Evolutionary conservation across 2,888 invertebrate species (phyloP).

Genomic region (Gerris lacustris): DNA sequence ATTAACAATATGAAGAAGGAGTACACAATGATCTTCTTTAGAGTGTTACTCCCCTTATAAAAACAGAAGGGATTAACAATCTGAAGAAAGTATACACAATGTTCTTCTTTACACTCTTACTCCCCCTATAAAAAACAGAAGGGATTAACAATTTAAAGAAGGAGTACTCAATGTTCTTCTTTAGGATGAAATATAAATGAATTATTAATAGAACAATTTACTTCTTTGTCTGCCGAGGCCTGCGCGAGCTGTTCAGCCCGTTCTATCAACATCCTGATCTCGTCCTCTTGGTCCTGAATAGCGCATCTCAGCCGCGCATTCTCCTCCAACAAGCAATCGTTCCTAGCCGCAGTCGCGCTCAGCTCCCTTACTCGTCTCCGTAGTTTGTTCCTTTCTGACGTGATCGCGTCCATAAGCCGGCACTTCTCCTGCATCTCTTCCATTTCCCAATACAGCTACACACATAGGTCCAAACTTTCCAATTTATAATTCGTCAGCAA

Average conservation of each 20-base stretch:
- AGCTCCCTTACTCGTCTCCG: constrained; percentile 18
- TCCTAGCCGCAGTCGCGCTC: constrained; percentile 14
- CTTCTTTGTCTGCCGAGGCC: constrained; percentile 11
- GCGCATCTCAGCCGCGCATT: constrained; percentile 13
- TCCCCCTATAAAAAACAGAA: too few relatives aligned
- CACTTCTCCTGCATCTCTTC: background rate
- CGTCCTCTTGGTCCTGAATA: constrained; percentile 21
- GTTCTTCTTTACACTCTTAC: too few relatives aligned
- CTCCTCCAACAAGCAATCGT: constrained; percentile 18
- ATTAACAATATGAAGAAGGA: too few relatives aligned
- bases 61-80: too few relatives aligned
- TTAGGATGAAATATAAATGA: too few relatives aligned
- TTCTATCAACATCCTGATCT: constrained; percentile 15
- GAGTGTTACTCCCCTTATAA: too few relatives aligned
- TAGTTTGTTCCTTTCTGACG: constrained; percentile 5
- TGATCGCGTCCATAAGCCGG: background rate
- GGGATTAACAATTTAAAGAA: too few relatives aligned
- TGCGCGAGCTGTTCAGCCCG: constrained; percentile 7
- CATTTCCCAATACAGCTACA: constrained; percentile 2
- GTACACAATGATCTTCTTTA: too few relatives aligned
- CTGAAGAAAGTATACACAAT: too few relatives aligned
- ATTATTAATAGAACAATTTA: background rate
- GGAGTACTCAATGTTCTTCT: too few relatives aligned
- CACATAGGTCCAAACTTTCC: too few relatives aligned
- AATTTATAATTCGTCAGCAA: too few relatives aligned